Evolutionary conservation across 1,140 invertebrate species (phyloP).

Genomic region (Drosophila azteca): DNA sequence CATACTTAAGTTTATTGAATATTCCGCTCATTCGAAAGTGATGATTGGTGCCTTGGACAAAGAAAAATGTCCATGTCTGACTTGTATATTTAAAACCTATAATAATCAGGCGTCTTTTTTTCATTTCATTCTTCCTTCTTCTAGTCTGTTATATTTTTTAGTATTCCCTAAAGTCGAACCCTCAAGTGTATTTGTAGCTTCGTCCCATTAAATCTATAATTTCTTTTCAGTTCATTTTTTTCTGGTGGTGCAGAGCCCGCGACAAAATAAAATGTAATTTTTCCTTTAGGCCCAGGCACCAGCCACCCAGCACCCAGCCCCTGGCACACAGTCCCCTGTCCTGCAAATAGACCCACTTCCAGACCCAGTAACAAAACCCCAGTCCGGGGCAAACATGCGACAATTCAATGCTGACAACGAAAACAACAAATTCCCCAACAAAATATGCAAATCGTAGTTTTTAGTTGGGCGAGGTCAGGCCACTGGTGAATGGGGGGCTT

Average conservation of each 20-base stretch:
- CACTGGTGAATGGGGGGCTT: background rate
- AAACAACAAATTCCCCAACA: slow-evolving; percentile 26
- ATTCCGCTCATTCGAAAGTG: too few relatives aligned
- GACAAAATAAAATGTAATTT: slow-evolving; percentile 70
- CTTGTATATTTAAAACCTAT: too few relatives aligned
- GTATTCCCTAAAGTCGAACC: too few relatives aligned
- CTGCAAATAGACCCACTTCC: background rate
- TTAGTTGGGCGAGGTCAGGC: slow-evolving; percentile 45
- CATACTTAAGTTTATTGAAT: too few relatives aligned
- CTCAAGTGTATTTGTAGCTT: too few relatives aligned
- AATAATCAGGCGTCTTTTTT: too few relatives aligned
- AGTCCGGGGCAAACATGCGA: slow-evolving; percentile 45
- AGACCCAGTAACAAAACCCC: background rate
- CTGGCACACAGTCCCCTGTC: too few relatives aligned
- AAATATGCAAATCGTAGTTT: slow-evolving; percentile 57
- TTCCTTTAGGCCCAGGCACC: slow-evolving; percentile 38
- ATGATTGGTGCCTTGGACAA: too few relatives aligned
- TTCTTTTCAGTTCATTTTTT: background rate
- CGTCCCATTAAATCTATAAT: too few relatives aligned
- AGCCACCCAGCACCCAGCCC: slow-evolving; percentile 9
- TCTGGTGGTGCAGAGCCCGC: slow-evolving; percentile 22
- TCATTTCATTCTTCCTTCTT: too few relatives aligned
- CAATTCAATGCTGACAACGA: slow-evolving; percentile 64
- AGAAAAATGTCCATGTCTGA: too few relatives aligned
- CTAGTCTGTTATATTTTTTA: too few relatives aligned